Evolutionary conservation across 2,888 invertebrate genomes (phyloP), one percentile per base, ranked within the genome.

Genomic region (Scaeva pyrastri): DNA sequence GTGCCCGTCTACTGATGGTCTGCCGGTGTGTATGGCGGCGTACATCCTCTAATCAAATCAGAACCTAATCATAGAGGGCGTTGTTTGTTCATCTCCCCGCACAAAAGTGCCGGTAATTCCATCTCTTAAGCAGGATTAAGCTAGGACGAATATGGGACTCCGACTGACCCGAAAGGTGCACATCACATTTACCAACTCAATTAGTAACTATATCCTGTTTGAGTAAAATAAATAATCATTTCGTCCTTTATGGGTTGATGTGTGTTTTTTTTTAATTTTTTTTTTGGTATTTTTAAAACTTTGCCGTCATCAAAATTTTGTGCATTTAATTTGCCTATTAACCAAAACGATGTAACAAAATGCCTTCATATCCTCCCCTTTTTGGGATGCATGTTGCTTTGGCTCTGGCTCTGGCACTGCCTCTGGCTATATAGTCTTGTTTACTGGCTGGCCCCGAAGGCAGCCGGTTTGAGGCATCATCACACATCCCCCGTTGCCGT

Each of bases 261-360:
- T n/a, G 12, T n/a, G 16, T 16, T 19, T 21, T 7, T 45, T 21
- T 19, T 36, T 1, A 6, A 62, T 36, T 64, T 16, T 19, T 23
- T 21, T 21, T 12, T 41, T 31, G 23, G 36, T n/a, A 2, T 70
- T 11, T 19, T 31, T 5, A 36, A 73, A 83, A 77, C 26, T 60
- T 72, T 71, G 26, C 48, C 60, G 62, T 85, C 80, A 85, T 80
- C 85, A 85, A 43, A 85, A 80, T 79, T 70, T 74, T 82, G 86
- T 74, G 77, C 82, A 82, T 81, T 81, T 81, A 86, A 86, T 86
- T 86, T 86, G 81, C 74, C 86, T 86, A 86, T 86, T 86, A 86
- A 86, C 73, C 55, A 48, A 66, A 62, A 86, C 70, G 64, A 62
- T 81, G 76, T 85, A 80, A 81, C 62, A 68, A 39, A 55, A 39